Evolutionary conservation across 2,797 vertebrate species (phyloP).

Genomic region (Erpetoichthys calabaricus): DNA sequence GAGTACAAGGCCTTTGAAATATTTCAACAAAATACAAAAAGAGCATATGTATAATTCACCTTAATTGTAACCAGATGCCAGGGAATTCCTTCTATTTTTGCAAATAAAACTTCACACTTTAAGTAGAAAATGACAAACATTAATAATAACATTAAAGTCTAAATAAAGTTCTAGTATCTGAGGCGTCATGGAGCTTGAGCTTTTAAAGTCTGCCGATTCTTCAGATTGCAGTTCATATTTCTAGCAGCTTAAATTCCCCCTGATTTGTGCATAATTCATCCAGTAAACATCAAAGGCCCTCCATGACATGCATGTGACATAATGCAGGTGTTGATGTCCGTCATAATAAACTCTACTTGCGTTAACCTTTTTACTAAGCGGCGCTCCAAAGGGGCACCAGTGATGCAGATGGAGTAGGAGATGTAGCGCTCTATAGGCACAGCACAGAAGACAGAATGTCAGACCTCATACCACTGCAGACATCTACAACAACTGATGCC

Average conservation of each 20-base stretch:
- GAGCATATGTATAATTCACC: too few relatives aligned
- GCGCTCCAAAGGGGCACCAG: slow-evolving; percentile 16
- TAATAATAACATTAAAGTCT: too few relatives aligned
- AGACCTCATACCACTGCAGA: slow-evolving; percentile 45
- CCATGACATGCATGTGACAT: slow-evolving; percentile 21
- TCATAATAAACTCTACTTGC: slow-evolving; percentile 23
- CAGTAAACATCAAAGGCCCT: slow-evolving; percentile 2
- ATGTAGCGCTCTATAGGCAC: slow-evolving; percentile 25
- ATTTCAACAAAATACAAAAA: too few relatives aligned
- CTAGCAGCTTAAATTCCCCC: neutral
- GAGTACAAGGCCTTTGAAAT: too few relatives aligned
- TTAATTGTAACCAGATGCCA: too few relatives aligned
- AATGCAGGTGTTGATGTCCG: slow-evolving; percentile 23
- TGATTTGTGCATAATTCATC: neutral
- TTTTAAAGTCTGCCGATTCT: neutral
- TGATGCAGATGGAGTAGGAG: slow-evolving; percentile 25
- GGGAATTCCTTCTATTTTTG: too few relatives aligned
- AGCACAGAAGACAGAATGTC: slow-evolving; percentile 43
- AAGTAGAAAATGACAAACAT: too few relatives aligned
- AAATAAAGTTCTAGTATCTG: neutral
- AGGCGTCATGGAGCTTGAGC: neutral
- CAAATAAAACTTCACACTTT: too few relatives aligned
- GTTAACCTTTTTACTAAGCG: slow-evolving; percentile 14
- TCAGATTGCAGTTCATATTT: neutral
- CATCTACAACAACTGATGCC: slow-evolving; percentile 43